These are phyloP conservation scores for Brachyhypopomus occidentalis DNA, from an alignment of 2,113 vertebrate species.

Conservation along the genomic window DNA sequence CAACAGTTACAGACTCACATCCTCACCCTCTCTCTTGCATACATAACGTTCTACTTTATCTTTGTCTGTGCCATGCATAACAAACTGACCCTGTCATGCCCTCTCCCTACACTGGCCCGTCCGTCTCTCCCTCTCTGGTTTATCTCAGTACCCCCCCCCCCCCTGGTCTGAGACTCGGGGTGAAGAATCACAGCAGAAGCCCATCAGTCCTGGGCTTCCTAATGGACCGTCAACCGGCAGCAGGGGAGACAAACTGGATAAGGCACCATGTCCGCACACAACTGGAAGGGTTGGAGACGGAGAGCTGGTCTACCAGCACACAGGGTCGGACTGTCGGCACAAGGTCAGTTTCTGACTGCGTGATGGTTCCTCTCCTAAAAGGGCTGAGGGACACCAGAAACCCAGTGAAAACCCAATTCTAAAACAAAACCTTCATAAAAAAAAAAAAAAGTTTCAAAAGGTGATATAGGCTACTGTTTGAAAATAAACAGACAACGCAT, in stretches of 20 bases:
- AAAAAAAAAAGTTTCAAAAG: neutral
- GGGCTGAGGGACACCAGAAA: neutral
- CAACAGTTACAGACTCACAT: slow-evolving; percentile 18
- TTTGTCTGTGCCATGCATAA: slow-evolving; percentile 24
- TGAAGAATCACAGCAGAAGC: slow-evolving; percentile 35
- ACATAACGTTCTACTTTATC: neutral
- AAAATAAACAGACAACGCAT: neutral
- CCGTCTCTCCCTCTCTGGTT: neutral
- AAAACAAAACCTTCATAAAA: neutral
- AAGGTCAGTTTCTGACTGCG: slow-evolving; percentile 8
- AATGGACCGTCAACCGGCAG: slow-evolving; percentile 35
- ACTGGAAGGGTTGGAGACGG: slow-evolving; percentile 19
- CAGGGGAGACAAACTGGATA: neutral
- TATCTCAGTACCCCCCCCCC: neutral
- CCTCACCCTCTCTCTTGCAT: neutral
- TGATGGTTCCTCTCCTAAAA: neutral
- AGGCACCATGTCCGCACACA: neutral
- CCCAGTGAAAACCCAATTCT: too few species aligned
- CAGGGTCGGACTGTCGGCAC: neutral
- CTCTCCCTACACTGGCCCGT: neutral
- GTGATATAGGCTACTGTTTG: neutral
- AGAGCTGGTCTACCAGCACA: neutral
- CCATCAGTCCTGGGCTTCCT: slow-evolving; percentile 26
- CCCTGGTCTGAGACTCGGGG: slow-evolving; percentile 19
- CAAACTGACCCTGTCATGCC: neutral